Conservation (phyloP, 1,140 invertebrate species). For the Drosophila hydei region DNA sequence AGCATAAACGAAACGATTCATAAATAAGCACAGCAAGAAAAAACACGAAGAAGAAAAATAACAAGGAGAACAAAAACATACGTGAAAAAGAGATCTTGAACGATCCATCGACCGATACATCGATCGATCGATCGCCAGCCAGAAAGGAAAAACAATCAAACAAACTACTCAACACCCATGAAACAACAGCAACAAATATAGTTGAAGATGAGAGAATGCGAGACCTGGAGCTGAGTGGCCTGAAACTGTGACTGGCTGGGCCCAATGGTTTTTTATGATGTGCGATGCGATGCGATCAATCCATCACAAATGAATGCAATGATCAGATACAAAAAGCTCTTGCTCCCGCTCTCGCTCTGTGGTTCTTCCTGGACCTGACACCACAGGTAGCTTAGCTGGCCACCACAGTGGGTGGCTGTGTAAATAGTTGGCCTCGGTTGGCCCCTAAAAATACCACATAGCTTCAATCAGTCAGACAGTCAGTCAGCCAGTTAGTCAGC, state of each 20-base stretch:
- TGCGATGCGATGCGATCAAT: conserved; percentile 78
- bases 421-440: conserved; percentile 76
- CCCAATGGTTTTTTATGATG: conserved; percentile 70
- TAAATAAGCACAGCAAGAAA: conserved; percentile 31
- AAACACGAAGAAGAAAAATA: conserved; percentile 1
- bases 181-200: conserved; percentile 35
- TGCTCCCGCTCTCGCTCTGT: not conserved
- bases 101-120: conserved; percentile 45
- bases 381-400: conserved; percentile 64
- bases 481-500: conserved; percentile 22
- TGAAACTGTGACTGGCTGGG: conserved; percentile 2
- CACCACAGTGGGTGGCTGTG: conserved; percentile 77
- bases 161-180: conserved; percentile 72
- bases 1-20: conserved; percentile 43
- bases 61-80: conserved; percentile 14
- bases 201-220: conserved; percentile 16
- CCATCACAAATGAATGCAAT: conserved; percentile 65
- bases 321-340: conserved; percentile 19
- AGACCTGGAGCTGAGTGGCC: conserved; percentile 19
- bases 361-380: conserved; percentile 29
- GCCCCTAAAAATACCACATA: conserved; percentile 76
- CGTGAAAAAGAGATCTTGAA: not conserved
- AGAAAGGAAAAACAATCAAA: conserved; percentile 68
- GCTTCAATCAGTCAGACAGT: conserved; percentile 46
- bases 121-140: conserved; percentile 58